A percentile compares a stretch with the other conserved stretches of the same genome.
Evolutionary conservation across 2,113 vertebrate species (phyloP).

Genomic region (Paramisgurnus dabryanus): DNA sequence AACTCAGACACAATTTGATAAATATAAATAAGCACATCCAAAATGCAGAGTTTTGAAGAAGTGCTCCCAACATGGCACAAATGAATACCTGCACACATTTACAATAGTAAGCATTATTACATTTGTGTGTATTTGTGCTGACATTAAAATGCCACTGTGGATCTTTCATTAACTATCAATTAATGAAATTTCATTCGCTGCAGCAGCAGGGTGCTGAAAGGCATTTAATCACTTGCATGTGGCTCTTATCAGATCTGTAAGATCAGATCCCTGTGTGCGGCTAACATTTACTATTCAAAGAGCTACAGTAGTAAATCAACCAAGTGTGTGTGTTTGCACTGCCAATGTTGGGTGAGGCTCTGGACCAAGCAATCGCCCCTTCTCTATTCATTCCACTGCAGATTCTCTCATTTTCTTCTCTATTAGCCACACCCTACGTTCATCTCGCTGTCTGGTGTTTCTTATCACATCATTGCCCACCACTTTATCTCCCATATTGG

Average conservation of each 20-base stretch:
- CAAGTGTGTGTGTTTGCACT: constrained; percentile 4
- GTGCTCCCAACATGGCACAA: too few relatives aligned
- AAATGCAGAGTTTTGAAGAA: too few relatives aligned
- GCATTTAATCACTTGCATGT: constrained; percentile 12
- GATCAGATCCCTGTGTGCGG: not conserved
- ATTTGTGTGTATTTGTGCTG: not conserved
- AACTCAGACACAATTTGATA: too few relatives aligned
- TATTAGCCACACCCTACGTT: constrained; percentile 11
- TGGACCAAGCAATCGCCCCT: constrained; percentile 25
- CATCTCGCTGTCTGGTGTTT: not conserved
- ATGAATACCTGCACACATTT: too few relatives aligned
- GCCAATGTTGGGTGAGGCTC: not conserved
- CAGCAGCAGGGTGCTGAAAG: not conserved
- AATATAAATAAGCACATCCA: too few relatives aligned
- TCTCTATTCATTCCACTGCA: not conserved
- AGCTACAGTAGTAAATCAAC: not conserved
- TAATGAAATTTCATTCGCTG: not conserved
- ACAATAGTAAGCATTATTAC: too few relatives aligned
- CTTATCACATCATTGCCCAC: not conserved
- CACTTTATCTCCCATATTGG: not conserved
- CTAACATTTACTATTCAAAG: not conserved
- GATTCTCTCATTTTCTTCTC: constrained; percentile 9
- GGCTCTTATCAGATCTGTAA: constrained; percentile 3
- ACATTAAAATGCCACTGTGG: not conserved
- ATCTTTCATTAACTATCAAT: constrained; percentile 7